Percentiles rank a stretch among this genome's conserved stretches.
These are phyloP conservation scores for Ariopsis seemanni DNA, from an alignment of 2,113 vertebrate species.

Conservation along the genomic window DNA sequence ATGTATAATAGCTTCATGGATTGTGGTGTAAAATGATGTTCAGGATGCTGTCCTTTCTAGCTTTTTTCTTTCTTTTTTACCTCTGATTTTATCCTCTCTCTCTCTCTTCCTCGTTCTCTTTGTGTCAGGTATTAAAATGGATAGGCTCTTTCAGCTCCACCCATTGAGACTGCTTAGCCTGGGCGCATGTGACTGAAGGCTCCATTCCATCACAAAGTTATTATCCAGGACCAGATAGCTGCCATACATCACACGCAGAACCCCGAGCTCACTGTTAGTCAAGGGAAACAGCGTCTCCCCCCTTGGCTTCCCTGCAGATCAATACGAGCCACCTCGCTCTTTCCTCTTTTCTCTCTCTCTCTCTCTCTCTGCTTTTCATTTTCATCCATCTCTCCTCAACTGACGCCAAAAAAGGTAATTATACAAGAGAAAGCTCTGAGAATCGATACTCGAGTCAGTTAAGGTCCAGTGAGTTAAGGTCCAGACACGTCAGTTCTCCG, in stretches of 20 bases:
- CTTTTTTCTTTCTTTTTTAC: not conserved
- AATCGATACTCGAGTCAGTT: slow-evolving; percentile 82
- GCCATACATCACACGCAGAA: slow-evolving; percentile 90
- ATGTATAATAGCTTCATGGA: not conserved
- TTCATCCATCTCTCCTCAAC: slow-evolving; percentile 60
- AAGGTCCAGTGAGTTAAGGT: slow-evolving; percentile 75
- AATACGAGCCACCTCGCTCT: slow-evolving; percentile 81
- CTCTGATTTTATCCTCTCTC: not conserved
- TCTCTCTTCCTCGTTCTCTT: not conserved
- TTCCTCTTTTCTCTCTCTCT: not conserved
- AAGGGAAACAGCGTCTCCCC: slow-evolving; percentile 83
- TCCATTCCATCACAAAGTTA: slow-evolving; percentile 92
- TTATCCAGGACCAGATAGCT: slow-evolving; percentile 81
- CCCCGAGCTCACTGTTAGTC: slow-evolving; percentile 89
- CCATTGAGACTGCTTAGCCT: slow-evolving; percentile 59
- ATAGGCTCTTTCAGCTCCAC: slow-evolving; percentile 66
- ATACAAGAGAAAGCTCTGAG: slow-evolving; percentile 89
- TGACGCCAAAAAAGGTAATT: slow-evolving; percentile 85
- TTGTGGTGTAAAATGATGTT: not conserved
- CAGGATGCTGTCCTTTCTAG: not conserved
- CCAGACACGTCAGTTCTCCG: slow-evolving; percentile 56
- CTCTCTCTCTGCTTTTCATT: slow-evolving; percentile 54
- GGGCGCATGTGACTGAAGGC: slow-evolving; percentile 68
- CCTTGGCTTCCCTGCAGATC: slow-evolving; percentile 81
- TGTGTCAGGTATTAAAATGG: slow-evolving; percentile 69